Percentiles rank a stretch among this genome's conserved stretches.
Conservation (phyloP, 2,113 vertebrate species). For the Ornithorhynchus anatinus region DNA sequence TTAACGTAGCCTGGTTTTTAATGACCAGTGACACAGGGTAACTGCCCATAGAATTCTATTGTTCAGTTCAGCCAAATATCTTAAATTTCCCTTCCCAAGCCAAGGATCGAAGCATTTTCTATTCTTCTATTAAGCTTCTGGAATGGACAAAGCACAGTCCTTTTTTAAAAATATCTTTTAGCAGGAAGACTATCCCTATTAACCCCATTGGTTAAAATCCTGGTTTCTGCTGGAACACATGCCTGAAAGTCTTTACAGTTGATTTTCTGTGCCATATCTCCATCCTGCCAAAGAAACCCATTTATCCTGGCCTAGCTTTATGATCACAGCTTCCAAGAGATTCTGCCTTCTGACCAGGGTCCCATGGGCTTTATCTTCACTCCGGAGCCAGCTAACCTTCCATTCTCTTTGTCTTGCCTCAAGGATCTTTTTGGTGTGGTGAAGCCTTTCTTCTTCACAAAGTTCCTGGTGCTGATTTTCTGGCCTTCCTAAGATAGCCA, state of each 20-base stretch:
- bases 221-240: not conserved
- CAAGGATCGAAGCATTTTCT: too few species aligned
- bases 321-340: too few species aligned
- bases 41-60: not conserved
- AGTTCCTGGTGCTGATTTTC: too few species aligned
- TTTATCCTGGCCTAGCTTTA: too few species aligned
- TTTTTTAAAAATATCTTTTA: not conserved
- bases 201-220: conserved; percentile 13
- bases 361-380: not conserved
- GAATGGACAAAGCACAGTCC: not conserved
- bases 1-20: not conserved
- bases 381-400: not conserved
- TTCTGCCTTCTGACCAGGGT: too few species aligned
- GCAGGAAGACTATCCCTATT: not conserved
- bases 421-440: not conserved
- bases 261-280: not conserved
- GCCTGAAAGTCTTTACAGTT: not conserved
- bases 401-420: not conserved
- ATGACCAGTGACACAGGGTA: not conserved
- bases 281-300: too few species aligned
- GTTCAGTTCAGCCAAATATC: not conserved
- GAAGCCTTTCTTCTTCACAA: too few species aligned
- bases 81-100: not conserved
- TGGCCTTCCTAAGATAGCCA: too few species aligned
- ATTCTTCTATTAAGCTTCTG: conserved; percentile 10